Evolutionary conservation across 1,140 invertebrate species (phyloP).

Genomic region (Hycleus cichorii): DNA sequence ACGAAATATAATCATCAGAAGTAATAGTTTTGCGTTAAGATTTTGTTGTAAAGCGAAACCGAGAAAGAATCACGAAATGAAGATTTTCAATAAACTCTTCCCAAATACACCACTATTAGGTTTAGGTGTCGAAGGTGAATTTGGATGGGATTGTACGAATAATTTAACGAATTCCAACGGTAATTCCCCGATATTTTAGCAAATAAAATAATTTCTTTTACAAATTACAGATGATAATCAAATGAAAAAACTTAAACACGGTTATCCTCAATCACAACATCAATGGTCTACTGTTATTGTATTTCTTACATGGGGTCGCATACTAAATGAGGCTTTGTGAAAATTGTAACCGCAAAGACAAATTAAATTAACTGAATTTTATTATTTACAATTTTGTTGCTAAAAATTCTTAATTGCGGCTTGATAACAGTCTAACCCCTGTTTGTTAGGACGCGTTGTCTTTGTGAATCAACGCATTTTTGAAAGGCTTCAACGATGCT

Average conservation of each 20-base stretch:
- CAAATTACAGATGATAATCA: background rate
- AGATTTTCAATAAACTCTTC: constrained; percentile 26
- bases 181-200: background rate
- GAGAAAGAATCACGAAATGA: constrained; percentile 19
- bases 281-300: constrained; percentile 11
- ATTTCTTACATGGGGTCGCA: constrained; percentile 4
- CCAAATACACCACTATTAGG: constrained; percentile 24
- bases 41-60: constrained; percentile 26
- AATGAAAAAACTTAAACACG: background rate
- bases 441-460: background rate
- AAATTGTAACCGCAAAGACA: background rate
- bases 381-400: too few species aligned
- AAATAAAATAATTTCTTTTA: too few species aligned
- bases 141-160: constrained; percentile 26
- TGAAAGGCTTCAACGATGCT: constrained; percentile 39
- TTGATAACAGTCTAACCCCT: too few species aligned
- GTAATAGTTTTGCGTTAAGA: constrained; percentile 21
- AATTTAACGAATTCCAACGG: background rate
- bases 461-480: constrained; percentile 36
- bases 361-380: too few species aligned
- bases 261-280: constrained; percentile 2
- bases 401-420: too few species aligned
- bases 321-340: background rate
- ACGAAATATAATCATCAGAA: constrained; percentile 18
- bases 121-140: constrained; percentile 25